A percentile compares a stretch with the other conserved stretches of the same genome.
Evolutionary conservation across 2,113 vertebrate species (phyloP).

Genomic region (Psilopogon haemacephalus): DNA sequence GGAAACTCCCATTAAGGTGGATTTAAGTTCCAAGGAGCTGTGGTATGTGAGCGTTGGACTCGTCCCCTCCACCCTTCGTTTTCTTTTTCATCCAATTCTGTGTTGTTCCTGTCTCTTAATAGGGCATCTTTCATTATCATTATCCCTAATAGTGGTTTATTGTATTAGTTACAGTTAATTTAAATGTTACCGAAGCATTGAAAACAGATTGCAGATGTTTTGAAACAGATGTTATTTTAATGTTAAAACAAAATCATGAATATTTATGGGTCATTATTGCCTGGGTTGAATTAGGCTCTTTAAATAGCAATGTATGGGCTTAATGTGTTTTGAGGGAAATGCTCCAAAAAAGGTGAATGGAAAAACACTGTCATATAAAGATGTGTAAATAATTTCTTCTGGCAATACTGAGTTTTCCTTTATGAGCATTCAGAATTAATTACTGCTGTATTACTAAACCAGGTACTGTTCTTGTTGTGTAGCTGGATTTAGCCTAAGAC

Average conservation of each 20-base stretch:
- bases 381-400: conserved; percentile 58
- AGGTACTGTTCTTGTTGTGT: conserved; percentile 25
- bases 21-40: conserved; percentile 56
- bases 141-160: conserved; percentile 83
- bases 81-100: conserved; percentile 32
- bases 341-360: conserved; percentile 66
- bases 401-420: conserved; percentile 34
- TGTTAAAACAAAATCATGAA: conserved; percentile 83
- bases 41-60: background rate
- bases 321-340: conserved; percentile 64
- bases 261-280: conserved; percentile 82
- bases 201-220: conserved; percentile 87
- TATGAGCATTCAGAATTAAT: conserved; percentile 43
- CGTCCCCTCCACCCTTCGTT: background rate
- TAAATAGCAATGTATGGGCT: conserved; percentile 68
- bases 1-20: background rate
- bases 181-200: conserved; percentile 82
- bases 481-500: background rate
- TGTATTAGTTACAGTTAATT: conserved; percentile 86
- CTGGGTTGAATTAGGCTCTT: conserved; percentile 72
- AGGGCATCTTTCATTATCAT: conserved; percentile 81
- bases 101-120: conserved; percentile 70
- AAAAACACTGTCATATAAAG: conserved; percentile 60
- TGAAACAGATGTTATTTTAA: conserved; percentile 85
- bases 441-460: conserved; percentile 63